Conservation (phyloP, 2,888 invertebrate species). For the Drosophila koepferae region DNA sequence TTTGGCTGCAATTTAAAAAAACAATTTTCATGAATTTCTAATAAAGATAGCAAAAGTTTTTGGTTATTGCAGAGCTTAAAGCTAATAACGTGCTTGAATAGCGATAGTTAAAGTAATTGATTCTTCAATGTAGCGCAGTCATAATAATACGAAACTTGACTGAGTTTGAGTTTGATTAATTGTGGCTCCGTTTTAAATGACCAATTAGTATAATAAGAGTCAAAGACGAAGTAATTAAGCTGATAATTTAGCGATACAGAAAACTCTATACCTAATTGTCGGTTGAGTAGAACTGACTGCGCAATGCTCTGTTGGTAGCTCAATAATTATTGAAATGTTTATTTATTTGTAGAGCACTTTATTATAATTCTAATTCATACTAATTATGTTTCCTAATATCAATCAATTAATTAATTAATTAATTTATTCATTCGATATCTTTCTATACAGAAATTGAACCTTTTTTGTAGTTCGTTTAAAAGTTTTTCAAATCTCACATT, state of each 20-base stretch:
- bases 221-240: not conserved
- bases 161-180: constrained; percentile 1
- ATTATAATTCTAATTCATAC: too few relatives aligned
- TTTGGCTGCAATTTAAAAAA: constrained; percentile 11
- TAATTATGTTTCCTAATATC: too few relatives aligned
- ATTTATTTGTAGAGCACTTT: not conserved
- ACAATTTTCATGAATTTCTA: not conserved
- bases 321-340: not conserved
- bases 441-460: too few relatives aligned
- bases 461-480: too few relatives aligned
- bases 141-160: not conserved
- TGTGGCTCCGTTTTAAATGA: not conserved
- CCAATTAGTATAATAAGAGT: constrained; percentile 7
- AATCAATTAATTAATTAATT: too few relatives aligned
- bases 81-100: not conserved
- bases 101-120: constrained; percentile 2
- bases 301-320: not conserved
- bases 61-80: not conserved
- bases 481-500: too few relatives aligned
- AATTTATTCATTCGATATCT: too few relatives aligned
- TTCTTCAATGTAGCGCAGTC: too few relatives aligned
- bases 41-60: not conserved
- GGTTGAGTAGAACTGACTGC: not conserved
- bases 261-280: not conserved
- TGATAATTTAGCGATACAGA: not conserved